A percentile compares a stretch with the other conserved stretches of the same genome.
Conservation (phyloP, 2,113 vertebrate species). For the Brachyistius frenatus region DNA sequence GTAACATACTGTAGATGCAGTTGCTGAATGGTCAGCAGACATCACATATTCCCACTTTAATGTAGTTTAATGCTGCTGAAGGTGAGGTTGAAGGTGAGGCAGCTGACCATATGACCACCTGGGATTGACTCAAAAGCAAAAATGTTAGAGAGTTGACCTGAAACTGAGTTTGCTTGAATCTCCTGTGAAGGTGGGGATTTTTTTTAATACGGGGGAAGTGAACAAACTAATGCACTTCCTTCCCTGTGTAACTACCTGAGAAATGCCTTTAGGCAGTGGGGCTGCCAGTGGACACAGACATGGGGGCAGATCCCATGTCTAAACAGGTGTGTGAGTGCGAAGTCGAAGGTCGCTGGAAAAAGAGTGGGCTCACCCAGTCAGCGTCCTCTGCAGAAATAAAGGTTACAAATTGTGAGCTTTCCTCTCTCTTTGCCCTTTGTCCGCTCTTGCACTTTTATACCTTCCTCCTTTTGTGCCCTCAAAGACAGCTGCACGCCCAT, state of each 20-base stretch:
- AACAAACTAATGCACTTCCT: conserved; percentile 33
- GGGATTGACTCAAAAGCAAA: too few species aligned
- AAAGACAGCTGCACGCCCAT: conserved; percentile 43
- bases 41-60: too few species aligned
- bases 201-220: conserved; percentile 5
- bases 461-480: conserved; percentile 38
- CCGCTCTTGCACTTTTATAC: conserved; percentile 33
- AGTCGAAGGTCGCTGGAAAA: conserved; percentile 25
- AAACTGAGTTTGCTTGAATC: conserved; percentile 4
- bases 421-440: conserved; percentile 5
- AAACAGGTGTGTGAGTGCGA: conserved; percentile 29
- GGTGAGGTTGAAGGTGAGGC: too few species aligned
- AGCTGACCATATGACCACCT: too few species aligned
- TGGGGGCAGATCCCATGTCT: conserved; percentile 26
- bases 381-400: conserved; percentile 44
- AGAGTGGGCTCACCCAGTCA: conserved; percentile 8
- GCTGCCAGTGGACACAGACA: conserved; percentile 44
- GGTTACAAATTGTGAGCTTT: conserved; percentile 30
- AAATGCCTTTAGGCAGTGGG: conserved; percentile 47
- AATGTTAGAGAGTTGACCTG: background rate
- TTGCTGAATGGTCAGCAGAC: too few species aligned
- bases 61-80: too few species aligned
- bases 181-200: conserved; percentile 11
- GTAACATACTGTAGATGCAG: too few species aligned
- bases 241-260: conserved; percentile 12